Evolutionary conservation across 2,888 invertebrate species (phyloP).

Genomic region (Scaptomyza caliginosa): DNA sequence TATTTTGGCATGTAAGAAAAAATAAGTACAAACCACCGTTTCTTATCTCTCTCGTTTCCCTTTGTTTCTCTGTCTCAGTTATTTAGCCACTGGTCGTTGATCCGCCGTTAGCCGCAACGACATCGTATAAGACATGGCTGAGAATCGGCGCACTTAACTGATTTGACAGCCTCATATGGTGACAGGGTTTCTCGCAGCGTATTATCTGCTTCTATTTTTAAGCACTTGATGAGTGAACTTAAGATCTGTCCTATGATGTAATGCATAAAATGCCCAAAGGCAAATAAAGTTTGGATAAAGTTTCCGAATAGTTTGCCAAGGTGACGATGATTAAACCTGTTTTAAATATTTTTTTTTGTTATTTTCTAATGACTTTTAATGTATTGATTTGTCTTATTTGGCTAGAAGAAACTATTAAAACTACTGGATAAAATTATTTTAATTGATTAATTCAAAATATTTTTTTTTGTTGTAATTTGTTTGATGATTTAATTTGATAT

Average conservation of each 20-base stretch:
- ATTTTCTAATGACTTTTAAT: not conserved
- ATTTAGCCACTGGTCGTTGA: conserved; percentile 62
- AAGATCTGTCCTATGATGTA: conserved; percentile 36
- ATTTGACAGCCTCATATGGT: conserved; percentile 62
- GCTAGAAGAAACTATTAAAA: too few species aligned
- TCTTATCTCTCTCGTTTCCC: conserved; percentile 9
- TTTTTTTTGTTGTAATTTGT: too few species aligned
- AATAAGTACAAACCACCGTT: conserved; percentile 63
- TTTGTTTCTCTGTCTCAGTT: not conserved
- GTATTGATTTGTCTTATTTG: not conserved
- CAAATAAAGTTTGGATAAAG: conserved; percentile 5
- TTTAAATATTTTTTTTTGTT: not conserved
- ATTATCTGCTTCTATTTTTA: conserved; percentile 65
- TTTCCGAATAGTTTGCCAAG: not conserved
- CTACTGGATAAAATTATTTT: too few species aligned
- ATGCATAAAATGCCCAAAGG: not conserved
- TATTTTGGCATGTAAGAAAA: conserved; percentile 57
- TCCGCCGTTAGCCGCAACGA: conserved; percentile 46
- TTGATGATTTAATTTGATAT: too few species aligned
- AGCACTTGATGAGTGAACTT: conserved; percentile 21
- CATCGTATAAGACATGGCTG: conserved; percentile 37
- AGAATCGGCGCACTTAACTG: conserved; percentile 68
- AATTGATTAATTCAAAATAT: too few species aligned
- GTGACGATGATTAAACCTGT: not conserved
- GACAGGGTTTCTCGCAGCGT: conserved; percentile 38